phyloP scores from a whole-genome alignment of 2,888 invertebrate genomes.

The Ophion ventricosus region DNA sequence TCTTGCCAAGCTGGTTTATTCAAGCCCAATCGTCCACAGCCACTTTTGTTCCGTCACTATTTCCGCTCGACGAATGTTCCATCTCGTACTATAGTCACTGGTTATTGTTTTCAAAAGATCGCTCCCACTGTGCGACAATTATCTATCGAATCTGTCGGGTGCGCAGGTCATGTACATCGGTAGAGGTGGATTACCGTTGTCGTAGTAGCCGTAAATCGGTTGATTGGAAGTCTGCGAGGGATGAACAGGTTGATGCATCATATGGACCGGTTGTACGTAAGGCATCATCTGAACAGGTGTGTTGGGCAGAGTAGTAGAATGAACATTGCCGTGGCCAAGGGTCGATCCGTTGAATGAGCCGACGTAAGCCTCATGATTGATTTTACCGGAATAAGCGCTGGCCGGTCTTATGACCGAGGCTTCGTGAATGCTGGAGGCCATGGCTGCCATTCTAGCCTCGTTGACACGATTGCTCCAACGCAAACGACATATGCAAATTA shows the following conservation, averaged over 20 bases:
- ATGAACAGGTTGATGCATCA: slow-evolving; percentile 75
- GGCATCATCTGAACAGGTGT: slow-evolving; percentile 80
- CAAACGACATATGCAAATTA: slow-evolving; percentile 94
- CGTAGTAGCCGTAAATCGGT: slow-evolving; percentile 81
- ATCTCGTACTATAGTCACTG: no score
- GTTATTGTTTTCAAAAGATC: not conserved
- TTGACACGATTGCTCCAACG: slow-evolving; percentile 86
- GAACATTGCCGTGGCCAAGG: slow-evolving; percentile 75
- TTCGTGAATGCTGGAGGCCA: slow-evolving; percentile 80
- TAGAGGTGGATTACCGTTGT: slow-evolving; percentile 74
- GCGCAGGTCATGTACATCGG: slow-evolving; percentile 79
- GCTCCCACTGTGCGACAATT: slow-evolving; percentile 55
- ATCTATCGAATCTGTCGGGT: slow-evolving; percentile 80
- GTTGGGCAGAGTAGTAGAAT: slow-evolving; percentile 69
- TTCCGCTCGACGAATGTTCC: not conserved
- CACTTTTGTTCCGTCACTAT: not conserved
- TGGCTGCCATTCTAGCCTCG: slow-evolving; percentile 78
- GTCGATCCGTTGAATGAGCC: slow-evolving; percentile 78
- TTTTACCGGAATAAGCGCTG: slow-evolving; percentile 79
- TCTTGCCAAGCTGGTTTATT: not conserved
- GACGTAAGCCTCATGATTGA: slow-evolving; percentile 78
- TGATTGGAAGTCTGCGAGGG: slow-evolving; percentile 70
- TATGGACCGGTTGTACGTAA: slow-evolving; percentile 79
- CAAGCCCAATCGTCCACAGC: not conserved
- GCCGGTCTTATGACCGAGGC: slow-evolving; percentile 80